Conservation (phyloP, 2,888 invertebrate species). For the Eupithecia tripunctaria region DNA sequence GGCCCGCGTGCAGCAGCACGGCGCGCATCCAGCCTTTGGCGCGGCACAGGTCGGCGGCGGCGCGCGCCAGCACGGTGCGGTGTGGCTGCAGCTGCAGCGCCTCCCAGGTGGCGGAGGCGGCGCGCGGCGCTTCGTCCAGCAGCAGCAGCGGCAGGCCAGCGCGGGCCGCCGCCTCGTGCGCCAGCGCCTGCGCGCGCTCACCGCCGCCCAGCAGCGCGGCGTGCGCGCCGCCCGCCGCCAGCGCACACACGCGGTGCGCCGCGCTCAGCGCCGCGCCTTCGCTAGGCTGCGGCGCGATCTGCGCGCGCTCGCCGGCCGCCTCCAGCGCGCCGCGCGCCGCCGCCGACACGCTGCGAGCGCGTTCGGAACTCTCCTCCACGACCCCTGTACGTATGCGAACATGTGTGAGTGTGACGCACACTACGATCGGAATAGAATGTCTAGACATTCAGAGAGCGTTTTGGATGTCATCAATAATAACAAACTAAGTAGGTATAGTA, state of each 20-base stretch:
- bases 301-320: constrained; percentile 36
- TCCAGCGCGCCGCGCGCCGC: constrained; percentile 25
- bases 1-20: constrained; percentile 72
- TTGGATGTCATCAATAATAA: no score
- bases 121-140: constrained; percentile 54
- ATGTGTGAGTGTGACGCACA: no score
- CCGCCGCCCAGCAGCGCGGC: constrained; percentile 48
- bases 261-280: constrained; percentile 50
- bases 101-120: constrained; percentile 53
- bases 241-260: constrained; percentile 48
- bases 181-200: constrained; percentile 50
- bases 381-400: constrained; percentile 4
- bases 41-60: constrained; percentile 52
- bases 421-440: no score
- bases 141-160: constrained; percentile 64
- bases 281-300: constrained; percentile 44
- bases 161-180: constrained; percentile 63
- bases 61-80: constrained; percentile 55
- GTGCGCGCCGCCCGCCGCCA: constrained; percentile 37
- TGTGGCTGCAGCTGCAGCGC: constrained; percentile 65
- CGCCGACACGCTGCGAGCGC: constrained; percentile 35
- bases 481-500: no score
- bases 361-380: constrained; percentile 44
- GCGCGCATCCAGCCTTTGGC: constrained; percentile 71
- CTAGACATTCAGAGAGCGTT: no score